These are phyloP conservation scores for Eucriotettix oculatus DNA, from an alignment of 2,888 invertebrate species.

Conservation along the genomic window DNA sequence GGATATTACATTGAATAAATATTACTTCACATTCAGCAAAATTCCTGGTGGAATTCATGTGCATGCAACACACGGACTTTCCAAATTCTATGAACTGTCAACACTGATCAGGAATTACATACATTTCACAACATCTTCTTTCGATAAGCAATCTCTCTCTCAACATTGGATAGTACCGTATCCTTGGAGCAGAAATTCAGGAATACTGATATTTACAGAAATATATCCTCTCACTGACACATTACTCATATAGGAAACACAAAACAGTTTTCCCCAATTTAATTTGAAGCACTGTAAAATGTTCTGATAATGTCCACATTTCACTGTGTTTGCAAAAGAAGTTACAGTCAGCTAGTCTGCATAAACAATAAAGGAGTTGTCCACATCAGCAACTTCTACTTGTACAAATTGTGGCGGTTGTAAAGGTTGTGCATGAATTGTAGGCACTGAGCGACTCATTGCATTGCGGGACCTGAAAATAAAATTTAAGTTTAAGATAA, in stretches of 20 bases:
- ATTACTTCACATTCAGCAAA: too few species aligned
- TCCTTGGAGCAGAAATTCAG: not conserved
- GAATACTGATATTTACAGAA: not conserved
- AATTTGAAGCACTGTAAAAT: not conserved
- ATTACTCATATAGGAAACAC: not conserved
- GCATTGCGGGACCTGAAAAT: slow-evolving; percentile 40
- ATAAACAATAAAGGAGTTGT: slow-evolving; percentile 71
- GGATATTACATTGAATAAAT: too few species aligned
- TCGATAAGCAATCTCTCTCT: too few species aligned
- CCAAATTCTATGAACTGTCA: too few species aligned
- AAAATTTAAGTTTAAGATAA: too few species aligned
- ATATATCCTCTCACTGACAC: not conserved
- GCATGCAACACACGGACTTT: too few species aligned
- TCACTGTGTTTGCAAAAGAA: not conserved
- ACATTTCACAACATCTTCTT: too few species aligned
- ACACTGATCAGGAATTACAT: too few species aligned
- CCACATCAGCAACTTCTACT: slow-evolving; percentile 54
- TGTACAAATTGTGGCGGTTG: slow-evolving; percentile 50
- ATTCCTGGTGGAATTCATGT: too few species aligned
- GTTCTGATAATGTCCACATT: not conserved
- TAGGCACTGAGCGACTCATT: slow-evolving; percentile 26
- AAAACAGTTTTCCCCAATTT: not conserved
- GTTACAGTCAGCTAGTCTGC: slow-evolving; percentile 41
- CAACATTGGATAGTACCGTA: too few species aligned
- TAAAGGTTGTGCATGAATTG: slow-evolving; percentile 32